A percentile compares a stretch with the other conserved stretches of the same genome.
Evolutionary conservation across 2,888 invertebrate genomes (phyloP).

Genomic region (Ormyrus rosae): DNA sequence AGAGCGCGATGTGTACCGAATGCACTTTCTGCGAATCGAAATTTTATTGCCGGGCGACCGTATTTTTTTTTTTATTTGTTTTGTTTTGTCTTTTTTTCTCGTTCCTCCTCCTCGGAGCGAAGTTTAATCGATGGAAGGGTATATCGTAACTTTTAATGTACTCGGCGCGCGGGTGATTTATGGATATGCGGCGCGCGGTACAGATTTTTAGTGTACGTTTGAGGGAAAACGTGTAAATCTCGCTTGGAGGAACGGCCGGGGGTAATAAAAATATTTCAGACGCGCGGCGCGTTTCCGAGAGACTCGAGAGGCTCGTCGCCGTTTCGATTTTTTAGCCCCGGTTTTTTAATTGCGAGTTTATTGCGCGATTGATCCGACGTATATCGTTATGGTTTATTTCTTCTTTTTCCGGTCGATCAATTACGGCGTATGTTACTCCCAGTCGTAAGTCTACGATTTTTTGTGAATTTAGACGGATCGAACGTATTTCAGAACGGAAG

Average conservation of each 20-base stretch:
- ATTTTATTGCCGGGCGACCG: conserved; percentile 18
- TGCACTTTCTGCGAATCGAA: conserved; percentile 20
- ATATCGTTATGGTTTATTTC: too few relatives aligned
- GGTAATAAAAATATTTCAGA: conserved; percentile 28
- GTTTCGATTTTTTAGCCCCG: too few relatives aligned
- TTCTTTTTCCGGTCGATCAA: too few relatives aligned
- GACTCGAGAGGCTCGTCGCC: too few relatives aligned
- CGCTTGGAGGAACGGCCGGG: neutral
- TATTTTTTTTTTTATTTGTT: neutral
- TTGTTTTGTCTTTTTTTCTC: neutral
- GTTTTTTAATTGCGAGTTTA: too few relatives aligned
- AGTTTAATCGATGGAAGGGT: conserved; percentile 32
- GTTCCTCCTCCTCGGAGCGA: neutral
- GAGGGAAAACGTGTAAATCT: conserved; percentile 33
- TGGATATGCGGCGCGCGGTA: neutral
- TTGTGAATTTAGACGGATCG: too few relatives aligned
- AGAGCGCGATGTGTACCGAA: too few relatives aligned
- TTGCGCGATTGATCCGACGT: too few relatives aligned
- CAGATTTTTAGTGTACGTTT: conserved; percentile 9
- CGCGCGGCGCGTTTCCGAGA: neutral
- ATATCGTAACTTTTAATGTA: conserved; percentile 47
- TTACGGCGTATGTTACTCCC: too few relatives aligned
- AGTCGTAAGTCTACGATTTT: too few relatives aligned
- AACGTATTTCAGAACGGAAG: too few relatives aligned
- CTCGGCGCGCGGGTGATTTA: conserved; percentile 21